phyloP scores from a whole-genome alignment of 2,797 vertebrate genomes.

The Hemibagrus guttatus region DNA sequence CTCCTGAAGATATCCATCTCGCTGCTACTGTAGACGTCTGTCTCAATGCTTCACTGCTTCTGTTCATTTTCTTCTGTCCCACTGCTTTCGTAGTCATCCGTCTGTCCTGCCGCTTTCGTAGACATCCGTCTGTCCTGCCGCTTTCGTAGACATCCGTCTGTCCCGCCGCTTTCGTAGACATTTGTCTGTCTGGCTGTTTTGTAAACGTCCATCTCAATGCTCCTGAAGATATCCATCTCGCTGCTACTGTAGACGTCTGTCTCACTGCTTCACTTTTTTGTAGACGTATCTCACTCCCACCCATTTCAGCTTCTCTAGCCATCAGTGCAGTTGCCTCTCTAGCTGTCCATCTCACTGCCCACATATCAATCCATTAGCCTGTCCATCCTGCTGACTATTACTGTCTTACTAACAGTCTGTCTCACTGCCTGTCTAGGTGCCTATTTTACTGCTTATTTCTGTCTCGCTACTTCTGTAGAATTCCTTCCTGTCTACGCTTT shows the following conservation, averaged over 20 bases:
- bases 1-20: too few relatives aligned
- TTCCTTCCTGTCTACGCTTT: too few relatives aligned
- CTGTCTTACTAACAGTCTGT: not conserved
- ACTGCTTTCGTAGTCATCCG: too few relatives aligned
- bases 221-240: too few relatives aligned
- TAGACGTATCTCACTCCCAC: too few relatives aligned
- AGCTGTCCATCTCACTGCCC: too few relatives aligned
- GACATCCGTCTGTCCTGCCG: too few relatives aligned
- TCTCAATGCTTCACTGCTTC: not conserved
- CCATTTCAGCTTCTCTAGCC: too few relatives aligned
- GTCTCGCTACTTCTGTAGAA: too few relatives aligned
- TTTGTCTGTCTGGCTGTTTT: not conserved
- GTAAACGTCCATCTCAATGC: not conserved
- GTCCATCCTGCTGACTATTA: not conserved
- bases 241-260: too few relatives aligned
- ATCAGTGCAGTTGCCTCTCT: not conserved
- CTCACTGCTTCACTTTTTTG: too few relatives aligned
- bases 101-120: not conserved
- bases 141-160: not conserved
- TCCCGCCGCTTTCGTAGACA: accelerated
- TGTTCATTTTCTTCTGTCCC: not conserved
- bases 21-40: not conserved
- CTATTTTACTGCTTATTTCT: not conserved
- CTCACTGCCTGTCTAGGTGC: not conserved
- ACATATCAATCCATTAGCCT: too few relatives aligned